Base-by-base conservation (phyloP, 2,888 invertebrate genomes). In the Cheilosia scutellata region DNA sequence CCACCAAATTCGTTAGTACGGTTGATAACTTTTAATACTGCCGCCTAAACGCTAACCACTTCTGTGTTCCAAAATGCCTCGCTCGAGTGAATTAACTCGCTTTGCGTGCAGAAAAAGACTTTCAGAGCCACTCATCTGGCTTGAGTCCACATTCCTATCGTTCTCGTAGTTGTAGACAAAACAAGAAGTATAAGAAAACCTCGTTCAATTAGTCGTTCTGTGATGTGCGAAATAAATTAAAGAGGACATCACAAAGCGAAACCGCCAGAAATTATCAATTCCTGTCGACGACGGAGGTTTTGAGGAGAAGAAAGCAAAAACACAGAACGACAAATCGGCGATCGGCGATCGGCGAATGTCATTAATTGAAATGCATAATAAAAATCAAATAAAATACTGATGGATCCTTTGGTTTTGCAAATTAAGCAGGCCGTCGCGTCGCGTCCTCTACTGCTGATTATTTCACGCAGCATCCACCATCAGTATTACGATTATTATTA, bases 311-410 rank as follows among this genome's bases (percentile, higher is more conserved):
- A 60, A 71, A 65, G 25, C 9, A 33, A 68, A 57, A 44, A 75
- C 37, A 80, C 80, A 44, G 51, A 57, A 66, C 60, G 86, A 74
- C 82, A 86, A 82, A 86, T 82, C 86, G 82, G 20, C 72, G 77
- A 86, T 82, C 86, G 82, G 20, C 72, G 77, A 86, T 82, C 82
- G 76, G 27, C 72, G 77, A 72, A 68, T 37, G 71, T 76, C 86
- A 86, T 82, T 86, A 76, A 86, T 82, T 86, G 76, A 76, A 86
- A 86, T 80, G 65, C 86, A 86, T 86, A 82, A 86, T 86, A 82
- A 86, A 72, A 86, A 86, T 82, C 82, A 86, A 86, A 86, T 82
- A 77, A 86, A 86, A 53, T 72, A 44, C 82, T 71, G 80, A 82
- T 72, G 82, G 82, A 86, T 86, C 68, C 86, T 68, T 62, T 62